These are phyloP conservation scores for Coelopa frigida DNA, from an alignment of 1,140 invertebrate species.

Conservation along the genomic window DNA sequence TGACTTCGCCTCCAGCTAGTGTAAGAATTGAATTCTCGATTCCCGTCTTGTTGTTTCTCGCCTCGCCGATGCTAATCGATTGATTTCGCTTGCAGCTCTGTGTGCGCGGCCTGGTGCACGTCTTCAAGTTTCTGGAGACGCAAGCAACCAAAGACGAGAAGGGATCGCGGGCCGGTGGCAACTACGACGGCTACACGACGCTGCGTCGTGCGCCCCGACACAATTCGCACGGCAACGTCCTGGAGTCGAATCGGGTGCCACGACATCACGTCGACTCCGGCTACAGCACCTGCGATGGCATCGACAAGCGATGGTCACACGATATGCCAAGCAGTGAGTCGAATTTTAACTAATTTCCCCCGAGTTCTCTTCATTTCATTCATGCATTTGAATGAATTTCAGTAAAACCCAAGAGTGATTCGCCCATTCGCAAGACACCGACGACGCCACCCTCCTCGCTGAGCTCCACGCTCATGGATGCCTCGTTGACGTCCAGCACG, in stretches of 20 bases:
- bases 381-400: no score
- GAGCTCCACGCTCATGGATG: slow-evolving; percentile 28
- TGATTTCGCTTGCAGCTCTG: slow-evolving; percentile 62
- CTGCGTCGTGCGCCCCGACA: slow-evolving; percentile 42
- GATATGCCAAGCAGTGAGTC: slow-evolving; percentile 49
- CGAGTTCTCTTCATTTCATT: background rate
- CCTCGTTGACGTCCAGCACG: slow-evolving; percentile 36
- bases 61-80: no score
- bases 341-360: background rate
- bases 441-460: slow-evolving; percentile 17
- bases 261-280: slow-evolving; percentile 76
- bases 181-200: slow-evolving; percentile 41
- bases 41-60: background rate
- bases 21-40: slow-evolving; percentile 54
- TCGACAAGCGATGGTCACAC: slow-evolving; percentile 81
- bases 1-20: slow-evolving; percentile 82
- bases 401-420: slow-evolving; percentile 16
- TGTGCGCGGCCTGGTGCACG: slow-evolving; percentile 82
- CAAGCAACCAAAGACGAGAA: slow-evolving; percentile 67
- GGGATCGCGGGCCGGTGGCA: slow-evolving; percentile 38
- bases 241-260: slow-evolving; percentile 47
- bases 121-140: slow-evolving; percentile 89
- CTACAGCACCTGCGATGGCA: slow-evolving; percentile 72
- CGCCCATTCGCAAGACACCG: slow-evolving; percentile 10
- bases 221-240: slow-evolving; percentile 44